Evolutionary conservation across 2,113 vertebrate species (phyloP), one percentile per base, ranked within the genome.

Genomic region (Apodemus speciosus): DNA sequence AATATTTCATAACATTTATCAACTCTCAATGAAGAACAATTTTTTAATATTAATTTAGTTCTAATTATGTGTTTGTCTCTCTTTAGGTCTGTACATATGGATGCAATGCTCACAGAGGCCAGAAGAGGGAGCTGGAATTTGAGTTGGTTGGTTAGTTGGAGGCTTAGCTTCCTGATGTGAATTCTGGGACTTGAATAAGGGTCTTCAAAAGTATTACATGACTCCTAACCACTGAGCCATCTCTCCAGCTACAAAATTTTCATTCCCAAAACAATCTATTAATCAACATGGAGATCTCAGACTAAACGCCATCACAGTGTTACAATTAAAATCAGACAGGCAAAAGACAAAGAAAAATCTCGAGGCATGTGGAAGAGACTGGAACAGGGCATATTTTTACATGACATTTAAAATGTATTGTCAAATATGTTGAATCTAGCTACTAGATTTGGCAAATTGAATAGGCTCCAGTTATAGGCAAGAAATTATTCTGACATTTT

Each of bases 401-500:
- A 40, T 62, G 60, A 5, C 10, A 88, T 94, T 92, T 72, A 40
- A 90, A 92, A 90, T 62, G 46, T 49, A 64, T 85, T 88, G 88
- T 93, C 62, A 94, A 49, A 77, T 27, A 91, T 35, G 25, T 2
- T 83, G 53, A 38, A 43, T 80, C 7, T 38, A 81, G 30, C 49
- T 85, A 9, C 77, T 76, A 68, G 51, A 56, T n/a, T 56, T 35
- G 91, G 66, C 56, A 68, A 66, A 60, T 13, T 79, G 64, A 84
- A 53, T 49, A 46, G 35, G 30, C 15, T 88, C 72, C 81, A 30
- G 25, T 85, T 76, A 66, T 9, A 71, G 60, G 8, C 8, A 46
- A 46, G n/a, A 79, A 62, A 68, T 49, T 30, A 6, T 51, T 90
- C 21, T 92, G 81, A 62, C 6, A 13, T 51, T 56, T 80, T 56